Conservation (phyloP, 2,113 vertebrate genomes). For the Manacus vitellinus region DNA sequence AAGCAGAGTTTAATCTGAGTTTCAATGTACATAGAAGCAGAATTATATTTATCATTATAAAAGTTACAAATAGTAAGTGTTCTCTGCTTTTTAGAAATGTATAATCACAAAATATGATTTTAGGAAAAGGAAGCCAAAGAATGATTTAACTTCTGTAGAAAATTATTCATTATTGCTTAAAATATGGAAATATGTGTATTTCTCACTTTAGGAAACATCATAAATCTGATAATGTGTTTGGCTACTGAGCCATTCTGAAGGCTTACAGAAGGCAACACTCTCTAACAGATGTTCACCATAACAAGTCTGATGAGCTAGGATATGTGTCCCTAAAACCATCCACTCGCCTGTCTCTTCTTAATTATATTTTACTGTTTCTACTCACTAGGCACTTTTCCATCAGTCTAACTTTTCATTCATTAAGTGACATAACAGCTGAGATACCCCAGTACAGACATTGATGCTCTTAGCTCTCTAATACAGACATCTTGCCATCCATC, state of each 20-base stretch:
- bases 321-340: neutral
- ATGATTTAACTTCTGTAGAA: neutral
- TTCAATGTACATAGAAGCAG: neutral
- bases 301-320: neutral
- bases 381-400: fast-evolving
- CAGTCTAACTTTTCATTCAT: neutral
- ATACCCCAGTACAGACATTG: neutral
- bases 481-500: neutral
- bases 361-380: neutral
- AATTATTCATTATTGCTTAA: neutral
- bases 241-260: neutral
- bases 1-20: neutral
- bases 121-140: neutral
- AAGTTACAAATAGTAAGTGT: neutral
- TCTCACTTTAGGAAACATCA: neutral
- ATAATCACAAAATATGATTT: neutral
- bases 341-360: neutral
- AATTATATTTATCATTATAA: neutral
- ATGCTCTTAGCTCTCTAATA: neutral
- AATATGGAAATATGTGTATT: neutral
- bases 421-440: neutral
- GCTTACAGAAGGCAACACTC: neutral
- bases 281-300: neutral
- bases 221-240: neutral
- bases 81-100: neutral